Percentiles rank a stretch among this genome's conserved stretches.
Conservation (phyloP, 2,113 vertebrate genomes). For the Sardina pilchardus region DNA sequence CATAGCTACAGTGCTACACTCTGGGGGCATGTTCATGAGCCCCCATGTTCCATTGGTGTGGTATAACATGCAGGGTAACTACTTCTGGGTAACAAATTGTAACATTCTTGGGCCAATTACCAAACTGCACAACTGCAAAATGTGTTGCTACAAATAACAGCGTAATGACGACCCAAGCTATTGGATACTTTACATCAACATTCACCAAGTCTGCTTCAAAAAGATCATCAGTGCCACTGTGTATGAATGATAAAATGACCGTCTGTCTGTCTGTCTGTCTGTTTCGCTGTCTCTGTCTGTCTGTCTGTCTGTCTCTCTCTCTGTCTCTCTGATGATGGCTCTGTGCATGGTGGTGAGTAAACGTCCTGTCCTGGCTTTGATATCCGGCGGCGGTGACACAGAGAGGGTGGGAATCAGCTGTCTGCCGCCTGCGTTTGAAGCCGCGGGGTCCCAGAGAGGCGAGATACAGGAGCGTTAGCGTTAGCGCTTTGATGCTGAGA, state of each 20-base stretch:
- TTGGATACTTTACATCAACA: no score
- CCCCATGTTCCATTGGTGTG: no score
- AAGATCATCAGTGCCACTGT: not conserved
- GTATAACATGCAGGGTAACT: no score
- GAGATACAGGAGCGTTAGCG: not conserved
- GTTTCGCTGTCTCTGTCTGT: slow-evolving; percentile 26
- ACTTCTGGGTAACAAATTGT: no score
- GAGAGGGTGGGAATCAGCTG: no score
- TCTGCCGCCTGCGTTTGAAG: slow-evolving; percentile 27
- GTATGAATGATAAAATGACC: not conserved
- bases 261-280: slow-evolving; percentile 31
- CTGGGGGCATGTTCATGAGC: no score
- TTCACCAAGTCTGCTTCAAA: not conserved
- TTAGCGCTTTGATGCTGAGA: slow-evolving; percentile 30
- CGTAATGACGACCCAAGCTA: no score
- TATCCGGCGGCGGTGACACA: not conserved
- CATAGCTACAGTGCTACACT: no score
- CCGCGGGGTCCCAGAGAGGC: not conserved
- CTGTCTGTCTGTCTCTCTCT: slow-evolving; percentile 39
- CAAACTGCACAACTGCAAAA: no score
- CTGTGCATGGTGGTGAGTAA: not conserved
- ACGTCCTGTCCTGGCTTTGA: slow-evolving; percentile 44
- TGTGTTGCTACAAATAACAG: no score
- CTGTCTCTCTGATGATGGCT: not conserved
- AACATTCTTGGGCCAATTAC: no score